phyloP scores from a whole-genome alignment of 2,113 vertebrate species.

The Melanostigma gelatinosum region DNA sequence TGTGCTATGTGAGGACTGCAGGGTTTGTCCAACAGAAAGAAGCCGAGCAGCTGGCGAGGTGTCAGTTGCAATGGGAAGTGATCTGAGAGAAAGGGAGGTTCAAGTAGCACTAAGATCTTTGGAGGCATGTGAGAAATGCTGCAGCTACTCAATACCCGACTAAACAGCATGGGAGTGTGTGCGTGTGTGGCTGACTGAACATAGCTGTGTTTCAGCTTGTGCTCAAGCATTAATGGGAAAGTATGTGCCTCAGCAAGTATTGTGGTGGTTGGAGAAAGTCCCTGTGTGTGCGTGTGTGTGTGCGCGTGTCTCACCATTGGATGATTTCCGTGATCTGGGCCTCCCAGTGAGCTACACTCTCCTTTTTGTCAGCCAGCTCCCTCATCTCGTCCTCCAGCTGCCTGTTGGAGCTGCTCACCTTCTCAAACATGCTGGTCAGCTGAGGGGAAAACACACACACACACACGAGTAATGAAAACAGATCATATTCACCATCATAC shows the following conservation, averaged over 20 bases:
- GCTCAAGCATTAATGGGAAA: neutral
- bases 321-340: slow-evolving; percentile 99
- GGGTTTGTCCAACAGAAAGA: slow-evolving; percentile 58
- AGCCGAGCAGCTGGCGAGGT: slow-evolving; percentile 69
- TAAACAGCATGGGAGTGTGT: neutral
- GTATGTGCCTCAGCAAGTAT: neutral
- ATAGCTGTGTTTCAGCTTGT: neutral
- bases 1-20: slow-evolving; percentile 55
- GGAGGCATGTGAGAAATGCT: slow-evolving; percentile 62
- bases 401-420: slow-evolving; percentile 86
- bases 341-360: slow-evolving; percentile 98
- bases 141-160: slow-evolving; percentile 43
- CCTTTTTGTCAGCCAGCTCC: slow-evolving; percentile 95
- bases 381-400: slow-evolving; percentile 96
- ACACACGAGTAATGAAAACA: neutral
- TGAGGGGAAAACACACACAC: slow-evolving; percentile 62
- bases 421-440: slow-evolving; percentile 89
- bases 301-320: slow-evolving; percentile 89
- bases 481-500: neutral
- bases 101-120: slow-evolving; percentile 49
- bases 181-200: neutral
- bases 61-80: slow-evolving; percentile 74
- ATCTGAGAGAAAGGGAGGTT: slow-evolving; percentile 69
- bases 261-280: slow-evolving; percentile 19
- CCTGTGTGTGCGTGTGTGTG: neutral